phyloP scores from a whole-genome alignment of 1,140 invertebrate genomes.

The Cheumatopsyche charites region DNA sequence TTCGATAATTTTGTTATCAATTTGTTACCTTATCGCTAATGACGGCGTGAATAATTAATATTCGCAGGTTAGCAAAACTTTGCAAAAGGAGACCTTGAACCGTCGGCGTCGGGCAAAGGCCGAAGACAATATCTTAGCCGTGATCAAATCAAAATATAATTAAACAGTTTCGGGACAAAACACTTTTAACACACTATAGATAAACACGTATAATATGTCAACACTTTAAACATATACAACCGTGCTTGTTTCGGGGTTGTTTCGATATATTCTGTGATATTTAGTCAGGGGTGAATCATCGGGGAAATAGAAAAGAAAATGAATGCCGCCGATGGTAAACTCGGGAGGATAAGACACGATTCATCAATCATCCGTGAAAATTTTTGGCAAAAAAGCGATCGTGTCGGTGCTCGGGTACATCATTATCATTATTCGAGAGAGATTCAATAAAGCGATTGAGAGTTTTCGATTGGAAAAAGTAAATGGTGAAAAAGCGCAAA shows the following conservation, averaged over 20 bases:
- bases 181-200: too few relatives aligned
- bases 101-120: not conserved
- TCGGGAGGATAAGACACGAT: not conserved
- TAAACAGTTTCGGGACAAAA: not conserved
- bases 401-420: not conserved
- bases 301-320: slow-evolving; percentile 6
- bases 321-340: slow-evolving; percentile 2
- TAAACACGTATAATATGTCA: too few relatives aligned
- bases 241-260: too few relatives aligned
- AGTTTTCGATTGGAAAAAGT: not conserved
- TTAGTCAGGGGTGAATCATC: not conserved
- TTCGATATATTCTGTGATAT: too few relatives aligned
- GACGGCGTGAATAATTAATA: slow-evolving; percentile 15
- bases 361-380: slow-evolving; percentile 12
- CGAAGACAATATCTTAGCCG: not conserved
- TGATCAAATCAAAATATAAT: slow-evolving; percentile 11
- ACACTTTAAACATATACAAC: too few relatives aligned
- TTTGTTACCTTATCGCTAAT: slow-evolving; percentile 18
- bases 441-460: not conserved
- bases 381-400: slow-evolving; percentile 1
- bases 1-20: slow-evolving; percentile 20
- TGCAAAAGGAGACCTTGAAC: not conserved
- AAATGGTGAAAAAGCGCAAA: not conserved
- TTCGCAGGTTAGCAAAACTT: slow-evolving; percentile 6
- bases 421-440: not conserved